Evolutionary conservation across 2,888 invertebrate genomes (phyloP).

Genomic region (Pyralis farinalis): DNA sequence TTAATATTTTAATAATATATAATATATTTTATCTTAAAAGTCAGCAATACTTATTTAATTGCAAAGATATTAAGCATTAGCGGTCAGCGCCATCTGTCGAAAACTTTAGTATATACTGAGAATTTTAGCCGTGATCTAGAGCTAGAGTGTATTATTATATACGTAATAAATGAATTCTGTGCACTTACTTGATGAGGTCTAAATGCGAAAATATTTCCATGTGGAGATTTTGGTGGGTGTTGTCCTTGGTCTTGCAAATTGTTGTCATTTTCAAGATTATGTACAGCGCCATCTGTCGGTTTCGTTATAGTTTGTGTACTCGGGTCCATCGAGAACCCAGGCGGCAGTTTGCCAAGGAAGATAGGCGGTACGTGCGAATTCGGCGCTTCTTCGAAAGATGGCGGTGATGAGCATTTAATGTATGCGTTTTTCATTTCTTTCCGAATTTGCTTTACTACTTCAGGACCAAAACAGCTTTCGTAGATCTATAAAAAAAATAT

Average conservation of each 20-base stretch:
- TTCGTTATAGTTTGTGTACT: constrained; percentile 66
- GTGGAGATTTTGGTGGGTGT: constrained; percentile 64
- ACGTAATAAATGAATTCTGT: too few species aligned
- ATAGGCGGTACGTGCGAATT: constrained; percentile 61
- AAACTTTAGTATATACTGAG: too few species aligned
- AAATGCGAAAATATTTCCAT: constrained; percentile 66
- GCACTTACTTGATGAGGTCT: constrained; percentile 71
- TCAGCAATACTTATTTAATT: too few species aligned
- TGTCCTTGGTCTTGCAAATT: constrained; percentile 45
- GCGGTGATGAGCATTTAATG: constrained; percentile 82
- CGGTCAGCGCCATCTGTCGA: background rate
- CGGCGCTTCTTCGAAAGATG: constrained; percentile 60
- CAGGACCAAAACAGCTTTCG: constrained; percentile 85
- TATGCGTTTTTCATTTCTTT: constrained; percentile 85
- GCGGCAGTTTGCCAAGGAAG: constrained; percentile 62
- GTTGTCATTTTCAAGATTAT: constrained; percentile 51
- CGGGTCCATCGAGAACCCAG: constrained; percentile 68
- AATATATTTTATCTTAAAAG: too few species aligned
- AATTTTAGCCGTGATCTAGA: too few species aligned
- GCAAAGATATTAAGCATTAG: background rate
- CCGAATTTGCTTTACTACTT: constrained; percentile 84
- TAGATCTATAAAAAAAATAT: constrained; percentile 78
- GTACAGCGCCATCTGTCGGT: constrained; percentile 64
- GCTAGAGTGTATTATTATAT: too few species aligned
- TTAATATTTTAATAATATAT: too few species aligned